Base-by-base conservation (phyloP, 2,888 invertebrate species). In the Meandrusa payeni region DNA sequence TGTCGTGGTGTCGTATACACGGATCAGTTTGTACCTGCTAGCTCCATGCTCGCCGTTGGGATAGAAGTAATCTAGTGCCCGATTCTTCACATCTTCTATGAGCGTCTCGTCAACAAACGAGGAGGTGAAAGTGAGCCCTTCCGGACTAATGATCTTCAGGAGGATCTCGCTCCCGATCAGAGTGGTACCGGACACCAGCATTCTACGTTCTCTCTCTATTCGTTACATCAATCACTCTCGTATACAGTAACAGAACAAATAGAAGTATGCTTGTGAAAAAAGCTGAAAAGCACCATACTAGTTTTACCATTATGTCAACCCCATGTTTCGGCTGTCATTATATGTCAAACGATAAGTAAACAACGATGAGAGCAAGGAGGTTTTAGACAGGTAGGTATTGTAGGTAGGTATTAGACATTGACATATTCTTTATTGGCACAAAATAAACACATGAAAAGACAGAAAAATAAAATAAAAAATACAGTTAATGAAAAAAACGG, bases 81-180 rank as follows among this genome's bases (percentile, higher is more conserved):
- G 61, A 24, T 76, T 80, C 38, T 86, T 86, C 0, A 87, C 69
- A 45, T 86, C 81, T 37, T 87, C 87, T 2, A 87, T 68, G 0
- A 83, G 61, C 0, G 82, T 79, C 5, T 86, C 80, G 50, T 79
- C 82, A 0, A 73, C 7, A 42, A 83, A 85, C 42, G 69, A 73
- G 0, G 76, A 68, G 0, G 69, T 62, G 44, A 76, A 82, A 0
- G 76, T 72, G 13, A 69, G 71, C 0, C 87, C 86, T 12, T 86
- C 85, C 0, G 85, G 80, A 23, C 85, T 76, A 5, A 87, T 70
- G 3, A 87, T 61, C 55, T 80, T 86, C 6, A 87, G 52, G 0
- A 79, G 50, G 4, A 86, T 56, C 22, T 81, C 80, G 41, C 38
- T 47, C 0, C 61, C 62, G 17, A 52, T 53, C 5, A 74, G 51